Evolutionary conservation across 1,140 invertebrate species (phyloP), one percentile per base, ranked within the genome.

Genomic region (Zophobas atratus): DNA sequence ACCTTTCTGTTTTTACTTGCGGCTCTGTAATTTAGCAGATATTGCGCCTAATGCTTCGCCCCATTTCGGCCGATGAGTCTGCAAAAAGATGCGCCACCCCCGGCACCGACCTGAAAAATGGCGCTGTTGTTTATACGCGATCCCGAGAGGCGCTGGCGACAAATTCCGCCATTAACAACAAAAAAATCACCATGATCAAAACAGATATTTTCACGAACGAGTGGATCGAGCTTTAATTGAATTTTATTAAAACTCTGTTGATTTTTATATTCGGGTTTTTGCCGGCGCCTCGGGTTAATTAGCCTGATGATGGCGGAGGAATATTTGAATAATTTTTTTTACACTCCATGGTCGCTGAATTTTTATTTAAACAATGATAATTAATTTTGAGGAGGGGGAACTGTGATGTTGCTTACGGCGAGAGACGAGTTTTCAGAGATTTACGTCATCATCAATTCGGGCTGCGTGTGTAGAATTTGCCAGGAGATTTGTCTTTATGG

Each of bases 1-100:
- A 67, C 60, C 60, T 67, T 67, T 67, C 60, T 67, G 60, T 67
- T 67, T 67, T 67, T 67, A 67, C 60, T 67, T 33, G 60, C 3
- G 36, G 60, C 60, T 39, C 60, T 67, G 39, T 67, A 67, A 67
- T 67, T 67, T 67, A 38, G 60, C 60, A 67, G 60, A 67, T 67
- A 67, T 67, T 39, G 60, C 60, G 60, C 39, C 60, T 67, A 67
- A 67, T 67, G 60, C 36, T 20, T 51, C 20, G 60, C 60, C 60
- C 60, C 60, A 67, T 67, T 67, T n/a, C 39, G 39, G 60, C 33
- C 60, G 60, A 67, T 67, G 60, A 67, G 60, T 67, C 60, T 38
- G 60, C 60, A 67, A 41, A 67, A 67, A 67, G 33, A 20, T 36
- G 20, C 60, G 33, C n/a, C n/a, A 20, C 4, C n/a, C 49, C 49